Percentiles rank a stretch among this genome's conserved stretches.
Conservation (phyloP, 2,888 invertebrate species). For the Tryphoninae sp. region DNA sequence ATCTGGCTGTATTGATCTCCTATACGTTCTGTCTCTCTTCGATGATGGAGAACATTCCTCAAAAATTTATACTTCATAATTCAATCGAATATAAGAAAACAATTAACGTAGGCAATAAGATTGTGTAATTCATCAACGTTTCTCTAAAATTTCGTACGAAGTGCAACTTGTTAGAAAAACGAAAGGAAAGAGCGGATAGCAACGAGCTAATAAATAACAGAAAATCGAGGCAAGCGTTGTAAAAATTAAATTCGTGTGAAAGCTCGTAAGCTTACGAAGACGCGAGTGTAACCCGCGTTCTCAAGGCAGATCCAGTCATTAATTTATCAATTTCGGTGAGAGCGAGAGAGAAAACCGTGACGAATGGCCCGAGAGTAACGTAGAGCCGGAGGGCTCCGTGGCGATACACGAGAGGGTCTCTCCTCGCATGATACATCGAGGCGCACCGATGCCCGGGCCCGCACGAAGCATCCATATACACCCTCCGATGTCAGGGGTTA, state of each 20-base stretch:
- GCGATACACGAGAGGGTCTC: constrained; percentile 40
- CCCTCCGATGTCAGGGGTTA: constrained; percentile 39
- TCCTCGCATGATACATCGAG: constrained; percentile 41
- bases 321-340: constrained; percentile 51
- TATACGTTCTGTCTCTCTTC: background rate
- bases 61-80: background rate
- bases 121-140: background rate
- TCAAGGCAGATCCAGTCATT: constrained; percentile 51
- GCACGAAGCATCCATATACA: constrained; percentile 35
- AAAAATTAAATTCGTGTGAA: background rate
- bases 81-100: background rate
- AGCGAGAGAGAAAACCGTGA: constrained; percentile 37
- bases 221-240: background rate
- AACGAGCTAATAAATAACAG: background rate
- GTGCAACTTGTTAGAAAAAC: background rate
- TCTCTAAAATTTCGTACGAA: background rate
- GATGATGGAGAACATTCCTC: background rate
- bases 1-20: constrained; percentile 4
- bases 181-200: background rate
- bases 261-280: background rate
- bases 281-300: constrained; percentile 60
- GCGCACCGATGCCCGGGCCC: constrained; percentile 5
- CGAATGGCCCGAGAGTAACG: constrained; percentile 44
- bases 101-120: too few relatives aligned
- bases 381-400: constrained; percentile 31